These are phyloP conservation scores for Lota lota DNA, from an alignment of 2,113 vertebrate species.

Conservation along the genomic window DNA sequence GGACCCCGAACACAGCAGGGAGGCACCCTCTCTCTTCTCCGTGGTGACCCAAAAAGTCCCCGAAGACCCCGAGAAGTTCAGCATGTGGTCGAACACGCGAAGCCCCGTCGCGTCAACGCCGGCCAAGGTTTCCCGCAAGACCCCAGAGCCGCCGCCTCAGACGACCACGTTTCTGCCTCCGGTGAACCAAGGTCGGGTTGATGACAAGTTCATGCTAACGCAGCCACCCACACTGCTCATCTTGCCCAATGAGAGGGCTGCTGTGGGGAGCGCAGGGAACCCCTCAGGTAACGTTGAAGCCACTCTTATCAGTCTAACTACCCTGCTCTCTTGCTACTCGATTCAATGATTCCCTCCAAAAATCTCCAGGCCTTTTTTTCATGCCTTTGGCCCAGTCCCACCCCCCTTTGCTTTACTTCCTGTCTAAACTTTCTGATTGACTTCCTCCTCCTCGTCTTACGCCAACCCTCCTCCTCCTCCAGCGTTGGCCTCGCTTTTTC, in stretches of 20 bases:
- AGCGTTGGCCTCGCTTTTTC: too few relatives aligned
- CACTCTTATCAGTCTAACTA: slow-evolving; percentile 55
- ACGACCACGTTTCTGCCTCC: slow-evolving; percentile 56
- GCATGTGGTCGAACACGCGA: slow-evolving; percentile 31
- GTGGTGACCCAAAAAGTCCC: slow-evolving; percentile 2
- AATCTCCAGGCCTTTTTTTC: slow-evolving; percentile 40
- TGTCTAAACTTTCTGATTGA: slow-evolving; percentile 40
- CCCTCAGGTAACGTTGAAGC: slow-evolving; percentile 66
- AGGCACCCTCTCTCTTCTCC: slow-evolving; percentile 20
- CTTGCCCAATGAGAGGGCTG: slow-evolving; percentile 78
- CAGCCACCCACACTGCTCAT: slow-evolving; percentile 54
- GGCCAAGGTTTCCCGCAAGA: slow-evolving; percentile 18
- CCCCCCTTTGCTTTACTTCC: slow-evolving; percentile 36
- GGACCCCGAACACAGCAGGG: slow-evolving; percentile 50
- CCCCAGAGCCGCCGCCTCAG: slow-evolving; percentile 30
- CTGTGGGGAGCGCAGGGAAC: slow-evolving; percentile 65
- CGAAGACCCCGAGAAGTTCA: background rate
- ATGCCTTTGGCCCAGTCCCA: slow-evolving; percentile 23
- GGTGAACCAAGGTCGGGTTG: slow-evolving; percentile 60
- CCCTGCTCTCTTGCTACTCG: slow-evolving; percentile 56
- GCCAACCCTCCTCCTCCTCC: too few relatives aligned
- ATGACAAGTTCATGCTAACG: slow-evolving; percentile 55
- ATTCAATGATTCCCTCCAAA: slow-evolving; percentile 58
- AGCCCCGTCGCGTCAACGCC: slow-evolving; percentile 50
- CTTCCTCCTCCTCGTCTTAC: slow-evolving; percentile 39